Evolutionary conservation across 2,797 vertebrate species (phyloP), one percentile per base, ranked within the genome.

Genomic region (Aldrovandia affinis): DNA sequence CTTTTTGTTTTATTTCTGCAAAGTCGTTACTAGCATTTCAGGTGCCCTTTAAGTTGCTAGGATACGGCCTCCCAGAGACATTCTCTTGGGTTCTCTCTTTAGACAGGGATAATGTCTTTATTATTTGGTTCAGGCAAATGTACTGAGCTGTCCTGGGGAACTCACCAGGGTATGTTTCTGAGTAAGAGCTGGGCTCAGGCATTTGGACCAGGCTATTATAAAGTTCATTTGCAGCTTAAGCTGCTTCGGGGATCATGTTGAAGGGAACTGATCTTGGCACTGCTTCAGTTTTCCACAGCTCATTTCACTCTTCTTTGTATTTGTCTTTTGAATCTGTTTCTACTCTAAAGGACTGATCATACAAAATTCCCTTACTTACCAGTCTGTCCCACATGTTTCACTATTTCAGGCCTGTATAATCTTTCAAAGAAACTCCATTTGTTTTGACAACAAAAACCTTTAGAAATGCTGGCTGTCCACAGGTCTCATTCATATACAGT

Each of bases 151-250:
- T 75, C 18, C 4, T 42, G 18, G 15, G 33, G 73, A 77, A 77
- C 73, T n/a, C 42, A 20, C 73, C 10, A 14, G 39, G 73, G 73
- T 42, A 28, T 28, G 36, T 22, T 75, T 22, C 20, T 75, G 36
- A 42, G 39, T 25, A 75, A 20, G 70, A 44, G 20, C 70, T 39
- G 15, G 73, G 73, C 8, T 42, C 73, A 47, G 73, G 42, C 73
- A 77, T 44, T 77, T 47, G 73, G 42, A 10, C 73, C 42, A n/a
- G 42, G 20, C 36, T 73, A 42, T 73, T 20, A 73, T 42, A 73
- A 73, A 73, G 20, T 36, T 22, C 47, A 73, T 77, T 77, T 77
- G 42, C 73, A 77, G 4, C 73, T 77, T 25, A 44, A 75, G 39
- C 7, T 47, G 39, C 42, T 25, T 39, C 22, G 18, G 42, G 42